Evolutionary conservation across 2,888 invertebrate species (phyloP).

Genomic region (Amorpha juglandis): DNA sequence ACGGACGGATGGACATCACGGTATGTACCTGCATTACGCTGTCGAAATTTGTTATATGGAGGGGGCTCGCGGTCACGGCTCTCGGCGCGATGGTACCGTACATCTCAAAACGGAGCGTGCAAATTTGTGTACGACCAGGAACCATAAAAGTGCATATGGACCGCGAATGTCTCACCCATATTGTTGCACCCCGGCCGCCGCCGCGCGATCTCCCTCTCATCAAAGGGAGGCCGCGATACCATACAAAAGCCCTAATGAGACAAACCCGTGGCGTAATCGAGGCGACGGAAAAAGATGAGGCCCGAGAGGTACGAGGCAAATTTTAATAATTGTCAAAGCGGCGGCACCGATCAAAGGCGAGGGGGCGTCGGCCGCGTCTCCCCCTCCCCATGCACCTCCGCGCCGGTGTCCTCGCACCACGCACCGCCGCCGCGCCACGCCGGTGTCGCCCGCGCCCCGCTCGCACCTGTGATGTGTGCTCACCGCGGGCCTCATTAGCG

Average conservation of each 20-base stretch:
- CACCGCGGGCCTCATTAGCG: slow-evolving; percentile 82
- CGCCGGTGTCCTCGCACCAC: slow-evolving; percentile 40
- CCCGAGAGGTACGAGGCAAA: slow-evolving; percentile 84
- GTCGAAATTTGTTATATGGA: not conserved
- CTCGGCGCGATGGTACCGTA: slow-evolving; percentile 34
- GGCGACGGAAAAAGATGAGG: slow-evolving; percentile 84
- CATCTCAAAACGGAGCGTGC: slow-evolving; percentile 80
- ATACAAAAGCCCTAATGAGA: slow-evolving; percentile 84
- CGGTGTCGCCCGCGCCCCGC: slow-evolving; percentile 43
- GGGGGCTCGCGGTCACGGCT: not conserved
- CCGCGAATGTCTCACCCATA: slow-evolving; percentile 47
- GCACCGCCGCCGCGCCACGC: slow-evolving; percentile 36
- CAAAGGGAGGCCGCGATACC: slow-evolving; percentile 80
- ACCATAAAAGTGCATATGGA: slow-evolving; percentile 84
- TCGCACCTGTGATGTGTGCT: slow-evolving; percentile 77
- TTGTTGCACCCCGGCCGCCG: slow-evolving; percentile 57
- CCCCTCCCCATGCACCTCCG: not conserved
- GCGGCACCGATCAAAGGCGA: slow-evolving; percentile 83
- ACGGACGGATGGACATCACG: slow-evolving; percentile 32
- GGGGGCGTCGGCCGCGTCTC: slow-evolving; percentile 47
- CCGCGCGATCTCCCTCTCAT: slow-evolving; percentile 54
- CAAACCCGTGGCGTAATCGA: slow-evolving; percentile 84
- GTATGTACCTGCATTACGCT: too few relatives aligned
- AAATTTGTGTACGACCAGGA: slow-evolving; percentile 74
- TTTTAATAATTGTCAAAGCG: slow-evolving; percentile 86